These are phyloP conservation scores for Amphimallon solstitiale DNA, from an alignment of 2,888 invertebrate species.

Conservation along the genomic window DNA sequence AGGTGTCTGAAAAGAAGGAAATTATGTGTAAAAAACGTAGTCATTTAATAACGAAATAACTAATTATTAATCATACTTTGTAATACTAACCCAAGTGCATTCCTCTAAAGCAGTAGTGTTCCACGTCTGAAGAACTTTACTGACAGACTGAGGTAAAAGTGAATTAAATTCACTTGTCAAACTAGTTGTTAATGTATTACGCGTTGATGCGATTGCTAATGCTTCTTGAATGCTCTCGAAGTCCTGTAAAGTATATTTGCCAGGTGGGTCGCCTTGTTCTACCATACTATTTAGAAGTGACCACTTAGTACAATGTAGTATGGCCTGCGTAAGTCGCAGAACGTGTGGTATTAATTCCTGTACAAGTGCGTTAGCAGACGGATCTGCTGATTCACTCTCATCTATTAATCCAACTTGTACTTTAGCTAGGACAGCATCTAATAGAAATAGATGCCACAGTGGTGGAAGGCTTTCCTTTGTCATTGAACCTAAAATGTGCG, in stretches of 20 bases:
- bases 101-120: slow-evolving; percentile 67
- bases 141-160: slow-evolving; percentile 67
- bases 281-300: slow-evolving; percentile 59
- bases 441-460: slow-evolving; percentile 76
- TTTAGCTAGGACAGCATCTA: slow-evolving; percentile 81
- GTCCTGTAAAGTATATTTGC: slow-evolving; percentile 64
- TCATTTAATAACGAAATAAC: not conserved
- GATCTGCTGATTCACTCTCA: slow-evolving; percentile 59
- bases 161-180: slow-evolving; percentile 66
- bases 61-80: not conserved
- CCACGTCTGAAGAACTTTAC: slow-evolving; percentile 72
- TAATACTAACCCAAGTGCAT: slow-evolving; percentile 68
- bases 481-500: slow-evolving; percentile 52
- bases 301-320: slow-evolving; percentile 69
- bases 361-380: slow-evolving; percentile 62
- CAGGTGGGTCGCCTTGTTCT: slow-evolving; percentile 59
- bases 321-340: slow-evolving; percentile 71
- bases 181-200: slow-evolving; percentile 57
- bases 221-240: slow-evolving; percentile 61
- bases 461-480: slow-evolving; percentile 70
- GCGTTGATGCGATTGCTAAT: slow-evolving; percentile 62
- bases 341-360: slow-evolving; percentile 75
- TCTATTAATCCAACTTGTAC: slow-evolving; percentile 73
- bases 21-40: not conserved
- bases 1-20: slow-evolving; percentile 67